Percentiles rank a stretch among this genome's conserved stretches.
Evolutionary conservation across 2,113 vertebrate species (phyloP).

Genomic region (Bujurquina vittata): DNA sequence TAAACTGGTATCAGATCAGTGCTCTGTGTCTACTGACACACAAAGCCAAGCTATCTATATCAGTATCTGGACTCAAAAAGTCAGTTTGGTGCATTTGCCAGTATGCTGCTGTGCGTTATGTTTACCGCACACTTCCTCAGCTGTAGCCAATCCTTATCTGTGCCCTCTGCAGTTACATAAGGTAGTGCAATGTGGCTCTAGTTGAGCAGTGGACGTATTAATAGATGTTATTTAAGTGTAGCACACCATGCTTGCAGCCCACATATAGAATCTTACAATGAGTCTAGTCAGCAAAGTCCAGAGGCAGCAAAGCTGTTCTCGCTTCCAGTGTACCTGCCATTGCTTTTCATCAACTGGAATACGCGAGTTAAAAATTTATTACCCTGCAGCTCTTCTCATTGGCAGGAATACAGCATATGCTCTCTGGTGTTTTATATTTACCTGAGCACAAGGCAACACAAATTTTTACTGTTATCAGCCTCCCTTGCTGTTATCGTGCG

Average conservation of each 20-base stretch:
- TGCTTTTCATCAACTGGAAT: slow-evolving; percentile 7
- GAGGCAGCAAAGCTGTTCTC: slow-evolving; percentile 5
- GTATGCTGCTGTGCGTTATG: slow-evolving; percentile 14
- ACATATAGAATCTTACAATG: slow-evolving; percentile 33
- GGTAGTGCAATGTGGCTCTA: slow-evolving; percentile 27
- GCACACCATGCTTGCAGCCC: slow-evolving; percentile 19
- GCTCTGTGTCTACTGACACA: not conserved
- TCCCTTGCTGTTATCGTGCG: not conserved
- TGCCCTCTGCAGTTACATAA: slow-evolving; percentile 49
- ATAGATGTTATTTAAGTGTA: slow-evolving; percentile 53
- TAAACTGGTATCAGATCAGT: slow-evolving; percentile 4
- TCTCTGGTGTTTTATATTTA: slow-evolving; percentile 23
- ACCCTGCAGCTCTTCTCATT: slow-evolving; percentile 1
- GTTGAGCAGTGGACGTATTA: slow-evolving; percentile 49
- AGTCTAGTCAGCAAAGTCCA: slow-evolving; percentile 27
- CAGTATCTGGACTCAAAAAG: not conserved
- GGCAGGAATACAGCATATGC: not conserved
- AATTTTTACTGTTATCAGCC: not conserved
- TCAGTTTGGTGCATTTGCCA: not conserved
- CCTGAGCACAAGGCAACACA: not conserved
- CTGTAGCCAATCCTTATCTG: not conserved
- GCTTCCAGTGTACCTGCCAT: not conserved
- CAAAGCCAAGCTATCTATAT: not conserved
- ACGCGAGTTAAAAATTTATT: slow-evolving; percentile 19
- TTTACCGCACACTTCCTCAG: slow-evolving; percentile 2